Evolutionary conservation across 2,888 invertebrate species (phyloP), one percentile per base, ranked within the genome.

Genomic region (Pristionchus maxplancki): DNA sequence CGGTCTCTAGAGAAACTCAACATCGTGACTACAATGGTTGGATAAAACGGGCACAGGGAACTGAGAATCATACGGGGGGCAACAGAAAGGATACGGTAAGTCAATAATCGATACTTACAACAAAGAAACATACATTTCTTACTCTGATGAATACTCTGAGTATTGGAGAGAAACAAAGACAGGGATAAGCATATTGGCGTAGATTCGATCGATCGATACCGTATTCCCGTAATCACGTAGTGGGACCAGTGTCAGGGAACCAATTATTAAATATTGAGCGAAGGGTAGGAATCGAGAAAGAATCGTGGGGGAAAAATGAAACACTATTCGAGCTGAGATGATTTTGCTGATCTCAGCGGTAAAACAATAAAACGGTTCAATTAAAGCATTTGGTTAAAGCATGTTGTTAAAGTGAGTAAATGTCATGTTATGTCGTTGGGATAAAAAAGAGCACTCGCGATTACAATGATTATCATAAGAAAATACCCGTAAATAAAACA

Each of bases 201-300:
- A 83, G 53, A 78, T 48, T 78, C 78, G 78, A 78, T 71, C 67
- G 67, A 71, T 78, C 78, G 82, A 83, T 83, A 83, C 82, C 82
- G 82, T 83, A 83, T 83, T 53, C 82, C 82, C 82, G 82, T 83
- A 53, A 50, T 83, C 82, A 53, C 82, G 53, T 83, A 34, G 82
- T 83, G 34, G 34, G 53, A 83, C 82, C 82, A 83, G 82, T 78
- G 44, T 83, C 53, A 83, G 53, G 82, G 37, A 83, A 83, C 53
- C 50, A 83, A 83, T 17, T 34, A 50, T 83, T 11, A 20, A 83
- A 20, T 53, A 83, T 83, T 83, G 82, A 83, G 82, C 82, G 53
- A 53, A 53, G 20, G 15, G 13, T 11, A 53, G 53, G 24, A 83
- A 83, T 53, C 82, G 53, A 50, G 82, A 83, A 83, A 53, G 50